Evolutionary conservation across 2,797 vertebrate species (phyloP).

Genomic region (Spinus olivaceus): DNA sequence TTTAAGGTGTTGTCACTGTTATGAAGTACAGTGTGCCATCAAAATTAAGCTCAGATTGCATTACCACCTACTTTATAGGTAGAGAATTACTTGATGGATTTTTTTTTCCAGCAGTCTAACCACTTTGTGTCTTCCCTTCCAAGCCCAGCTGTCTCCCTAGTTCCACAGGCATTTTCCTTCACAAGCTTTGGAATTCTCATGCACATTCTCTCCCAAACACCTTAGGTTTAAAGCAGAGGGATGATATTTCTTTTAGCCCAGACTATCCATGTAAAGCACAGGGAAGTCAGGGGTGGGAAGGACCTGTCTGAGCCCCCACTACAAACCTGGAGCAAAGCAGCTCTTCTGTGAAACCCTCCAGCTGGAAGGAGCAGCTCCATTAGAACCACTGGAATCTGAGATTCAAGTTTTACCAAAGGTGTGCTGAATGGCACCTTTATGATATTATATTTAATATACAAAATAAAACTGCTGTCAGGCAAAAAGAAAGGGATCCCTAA

Average conservation of each 20-base stretch:
- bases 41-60: slow-evolving; percentile 69
- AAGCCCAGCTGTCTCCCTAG: background rate
- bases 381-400: background rate
- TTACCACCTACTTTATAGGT: slow-evolving; percentile 62
- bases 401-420: background rate
- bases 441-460: background rate
- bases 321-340: background rate
- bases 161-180: background rate
- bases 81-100: slow-evolving; percentile 56
- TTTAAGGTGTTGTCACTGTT: slow-evolving; percentile 69
- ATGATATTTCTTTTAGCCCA: background rate
- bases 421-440: background rate
- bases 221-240: background rate
- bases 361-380: background rate
- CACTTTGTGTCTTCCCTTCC: slow-evolving; percentile 19
- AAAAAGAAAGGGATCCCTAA: rapidly evolving
- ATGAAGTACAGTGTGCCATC: slow-evolving; percentile 66
- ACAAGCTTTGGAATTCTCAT: background rate
- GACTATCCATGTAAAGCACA: background rate
- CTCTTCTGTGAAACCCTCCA: background rate
- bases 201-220: background rate
- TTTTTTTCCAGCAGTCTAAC: slow-evolving; percentile 44
- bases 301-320: rapidly evolving
- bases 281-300: background rate
- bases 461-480: background rate